phyloP scores from a whole-genome alignment of 2,113 vertebrate species.

The Limnothrissa miodon region DNA sequence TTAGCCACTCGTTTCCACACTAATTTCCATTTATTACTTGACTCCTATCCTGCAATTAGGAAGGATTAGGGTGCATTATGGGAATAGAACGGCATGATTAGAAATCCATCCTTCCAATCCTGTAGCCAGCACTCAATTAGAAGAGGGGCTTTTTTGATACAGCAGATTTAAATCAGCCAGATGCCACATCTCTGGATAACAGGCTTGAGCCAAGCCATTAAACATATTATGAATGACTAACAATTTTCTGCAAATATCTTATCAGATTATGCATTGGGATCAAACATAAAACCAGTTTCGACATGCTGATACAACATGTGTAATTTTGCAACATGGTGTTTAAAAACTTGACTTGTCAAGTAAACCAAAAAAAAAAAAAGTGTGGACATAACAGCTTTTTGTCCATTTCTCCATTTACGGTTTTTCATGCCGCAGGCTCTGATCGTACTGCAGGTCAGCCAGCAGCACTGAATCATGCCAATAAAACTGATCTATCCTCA shows the following conservation, averaged over 20 bases:
- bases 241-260: no score
- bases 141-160: neutral
- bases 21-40: conserved; percentile 29
- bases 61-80: conserved; percentile 30
- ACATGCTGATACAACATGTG: neutral
- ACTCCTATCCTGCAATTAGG: conserved; percentile 22
- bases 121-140: neutral
- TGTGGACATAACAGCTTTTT: neutral
- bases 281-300: no score
- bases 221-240: no score
- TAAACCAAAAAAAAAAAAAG: neutral
- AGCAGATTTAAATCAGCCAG: neutral
- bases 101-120: neutral
- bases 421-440: no score
- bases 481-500: neutral
- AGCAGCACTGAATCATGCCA: neutral
- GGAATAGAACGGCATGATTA: neutral
- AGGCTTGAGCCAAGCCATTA: no score
- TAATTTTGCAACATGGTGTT: neutral
- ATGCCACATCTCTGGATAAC: neutral
- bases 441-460: neutral
- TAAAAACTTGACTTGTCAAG: neutral
- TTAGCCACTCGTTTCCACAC: conserved; percentile 18
- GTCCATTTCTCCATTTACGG: neutral
- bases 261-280: no score